These are phyloP conservation scores for Caenorhabditis tropicalis DNA, from an alignment of 1,140 invertebrate species.

Conservation along the genomic window DNA sequence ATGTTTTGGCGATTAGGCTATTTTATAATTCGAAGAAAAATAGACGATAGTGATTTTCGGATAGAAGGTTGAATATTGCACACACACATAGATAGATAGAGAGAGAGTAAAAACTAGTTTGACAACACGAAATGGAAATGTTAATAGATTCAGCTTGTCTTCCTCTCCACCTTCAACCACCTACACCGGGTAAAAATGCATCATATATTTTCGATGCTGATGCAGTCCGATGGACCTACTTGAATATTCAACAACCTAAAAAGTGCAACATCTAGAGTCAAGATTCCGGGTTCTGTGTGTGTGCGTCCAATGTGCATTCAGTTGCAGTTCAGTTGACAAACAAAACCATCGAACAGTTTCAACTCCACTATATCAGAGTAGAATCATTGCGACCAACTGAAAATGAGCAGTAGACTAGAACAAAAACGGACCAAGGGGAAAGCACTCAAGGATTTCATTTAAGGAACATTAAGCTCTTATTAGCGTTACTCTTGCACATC, in stretches of 20 bases:
- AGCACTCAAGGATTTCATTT: background rate
- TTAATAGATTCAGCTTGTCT: background rate
- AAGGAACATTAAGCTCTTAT: background rate
- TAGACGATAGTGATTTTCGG: background rate
- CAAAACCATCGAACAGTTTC: background rate
- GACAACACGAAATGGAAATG: background rate
- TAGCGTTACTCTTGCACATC: background rate
- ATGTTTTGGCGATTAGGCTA: slow-evolving; percentile 13
- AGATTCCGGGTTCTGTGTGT: background rate
- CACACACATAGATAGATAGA: background rate
- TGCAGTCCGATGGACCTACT: background rate
- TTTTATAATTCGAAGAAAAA: background rate
- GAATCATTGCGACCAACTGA: background rate
- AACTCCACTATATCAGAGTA: background rate
- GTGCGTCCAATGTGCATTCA: background rate
- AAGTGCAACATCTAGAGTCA: background rate
- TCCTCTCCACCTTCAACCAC: background rate
- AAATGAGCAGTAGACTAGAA: no score
- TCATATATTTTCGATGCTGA: background rate
- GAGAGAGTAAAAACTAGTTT: background rate
- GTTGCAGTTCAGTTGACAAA: background rate
- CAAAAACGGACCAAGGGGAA: background rate
- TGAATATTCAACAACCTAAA: slow-evolving; percentile 16
- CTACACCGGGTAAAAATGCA: background rate
- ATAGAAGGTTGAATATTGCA: slow-evolving; percentile 15